Evolutionary conservation across 2,797 vertebrate genomes (phyloP).

Genomic region (Rhabdomys pumilio): DNA sequence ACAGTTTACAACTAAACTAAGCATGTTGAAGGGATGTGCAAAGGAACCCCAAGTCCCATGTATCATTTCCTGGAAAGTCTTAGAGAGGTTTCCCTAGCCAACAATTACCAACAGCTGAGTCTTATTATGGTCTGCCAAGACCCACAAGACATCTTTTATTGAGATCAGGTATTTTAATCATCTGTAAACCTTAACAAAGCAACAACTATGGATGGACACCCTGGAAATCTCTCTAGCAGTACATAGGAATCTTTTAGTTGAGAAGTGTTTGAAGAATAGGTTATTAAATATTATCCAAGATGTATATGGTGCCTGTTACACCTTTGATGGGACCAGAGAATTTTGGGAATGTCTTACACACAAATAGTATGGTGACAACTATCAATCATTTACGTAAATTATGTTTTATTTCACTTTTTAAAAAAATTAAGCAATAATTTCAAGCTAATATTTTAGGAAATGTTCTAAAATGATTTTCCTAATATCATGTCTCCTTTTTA

Average conservation of each 20-base stretch:
- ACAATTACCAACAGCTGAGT: background rate
- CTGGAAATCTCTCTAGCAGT: background rate
- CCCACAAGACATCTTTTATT: background rate
- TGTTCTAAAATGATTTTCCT: background rate
- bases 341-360: background rate
- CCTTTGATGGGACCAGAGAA: background rate
- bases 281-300: background rate
- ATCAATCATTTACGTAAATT: constrained; percentile 12
- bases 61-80: background rate
- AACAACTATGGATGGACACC: background rate
- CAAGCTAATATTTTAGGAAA: background rate
- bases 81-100: background rate
- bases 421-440: constrained; percentile 63
- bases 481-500: background rate
- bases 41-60: background rate
- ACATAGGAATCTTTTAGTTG: background rate
- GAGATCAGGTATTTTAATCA: background rate
- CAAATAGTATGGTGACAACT: background rate
- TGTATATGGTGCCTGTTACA: background rate
- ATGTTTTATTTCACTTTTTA: background rate
- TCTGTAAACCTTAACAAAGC: background rate
- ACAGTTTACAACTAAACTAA: constrained; percentile 38
- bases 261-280: background rate
- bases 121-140: background rate
- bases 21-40: constrained; percentile 3